phyloP scores from a whole-genome alignment of 2,113 vertebrate species.

The Ranitomeya imitator region DNA sequence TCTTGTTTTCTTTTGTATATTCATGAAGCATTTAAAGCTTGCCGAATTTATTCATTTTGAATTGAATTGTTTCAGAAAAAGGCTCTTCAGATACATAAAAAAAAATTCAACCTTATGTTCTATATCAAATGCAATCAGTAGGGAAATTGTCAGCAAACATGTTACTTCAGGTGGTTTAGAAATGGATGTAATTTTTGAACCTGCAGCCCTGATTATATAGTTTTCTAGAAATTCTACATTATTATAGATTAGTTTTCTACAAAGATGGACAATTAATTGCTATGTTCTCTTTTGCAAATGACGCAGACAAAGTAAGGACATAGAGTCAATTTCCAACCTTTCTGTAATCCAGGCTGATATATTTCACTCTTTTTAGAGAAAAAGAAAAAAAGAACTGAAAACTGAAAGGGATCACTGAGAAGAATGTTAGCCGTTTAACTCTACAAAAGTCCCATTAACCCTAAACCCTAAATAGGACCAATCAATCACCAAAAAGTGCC shows the following conservation, averaged over 20 bases:
- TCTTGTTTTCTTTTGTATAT: not conserved
- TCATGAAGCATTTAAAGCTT: not conserved
- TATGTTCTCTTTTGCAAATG: too few relatives aligned
- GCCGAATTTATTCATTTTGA: not conserved
- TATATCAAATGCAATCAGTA: not conserved
- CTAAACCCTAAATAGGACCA: too few relatives aligned
- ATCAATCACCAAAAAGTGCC: too few relatives aligned
- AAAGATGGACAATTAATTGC: not conserved
- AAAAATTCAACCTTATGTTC: not conserved
- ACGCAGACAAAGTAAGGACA: too few relatives aligned
- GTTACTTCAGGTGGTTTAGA: not conserved
- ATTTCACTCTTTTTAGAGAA: too few relatives aligned
- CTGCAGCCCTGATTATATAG: not conserved
- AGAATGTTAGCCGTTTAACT: too few relatives aligned
- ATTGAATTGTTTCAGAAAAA: not conserved
- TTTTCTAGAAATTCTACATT: not conserved
- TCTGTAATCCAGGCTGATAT: too few relatives aligned
- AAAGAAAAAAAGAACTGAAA: too few relatives aligned
- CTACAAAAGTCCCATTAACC: too few relatives aligned
- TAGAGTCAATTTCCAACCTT: too few relatives aligned
- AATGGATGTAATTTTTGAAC: not conserved
- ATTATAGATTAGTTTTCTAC: not conserved
- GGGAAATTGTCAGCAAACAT: constrained; percentile 10
- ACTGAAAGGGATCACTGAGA: too few relatives aligned
- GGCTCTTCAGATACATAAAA: not conserved